These are phyloP conservation scores for Iphiclides podalirius DNA, from an alignment of 2,888 invertebrate species.

Conservation along the genomic window DNA sequence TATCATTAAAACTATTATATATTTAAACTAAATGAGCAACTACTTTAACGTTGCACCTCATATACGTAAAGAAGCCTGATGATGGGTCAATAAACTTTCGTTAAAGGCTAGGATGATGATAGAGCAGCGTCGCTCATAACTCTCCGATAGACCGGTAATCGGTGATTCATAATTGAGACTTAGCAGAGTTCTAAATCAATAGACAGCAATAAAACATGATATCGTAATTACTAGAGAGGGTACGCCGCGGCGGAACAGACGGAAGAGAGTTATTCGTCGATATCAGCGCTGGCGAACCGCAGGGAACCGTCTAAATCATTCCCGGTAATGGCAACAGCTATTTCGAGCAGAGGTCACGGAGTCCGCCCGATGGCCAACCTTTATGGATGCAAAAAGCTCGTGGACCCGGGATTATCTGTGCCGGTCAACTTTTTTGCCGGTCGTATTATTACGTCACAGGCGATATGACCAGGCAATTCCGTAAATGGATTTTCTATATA, in stretches of 20 bases:
- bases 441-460: constrained; percentile 50
- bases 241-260: constrained; percentile 65
- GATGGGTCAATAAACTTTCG: constrained; percentile 51
- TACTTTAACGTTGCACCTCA: too few species aligned
- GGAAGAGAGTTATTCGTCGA: constrained; percentile 70
- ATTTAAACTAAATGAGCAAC: too few species aligned
- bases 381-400: constrained; percentile 61
- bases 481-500: too few species aligned
- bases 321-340: constrained; percentile 67
- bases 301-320: constrained; percentile 70
- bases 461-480: constrained; percentile 39
- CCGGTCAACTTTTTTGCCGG: constrained; percentile 47
- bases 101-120: constrained; percentile 49
- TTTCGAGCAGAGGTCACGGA: constrained; percentile 73
- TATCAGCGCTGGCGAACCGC: constrained; percentile 66
- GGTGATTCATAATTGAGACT: constrained; percentile 71
- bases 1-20: too few species aligned
- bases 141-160: constrained; percentile 58
- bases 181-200: constrained; percentile 69
- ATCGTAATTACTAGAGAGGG: constrained; percentile 67
- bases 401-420: constrained; percentile 48
- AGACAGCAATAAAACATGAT: constrained; percentile 73
- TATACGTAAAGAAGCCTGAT: too few species aligned
- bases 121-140: constrained; percentile 60
- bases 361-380: constrained; percentile 58